These are phyloP conservation scores for Molossus molossus DNA, from an alignment of 2,797 vertebrate species.

Conservation along the genomic window DNA sequence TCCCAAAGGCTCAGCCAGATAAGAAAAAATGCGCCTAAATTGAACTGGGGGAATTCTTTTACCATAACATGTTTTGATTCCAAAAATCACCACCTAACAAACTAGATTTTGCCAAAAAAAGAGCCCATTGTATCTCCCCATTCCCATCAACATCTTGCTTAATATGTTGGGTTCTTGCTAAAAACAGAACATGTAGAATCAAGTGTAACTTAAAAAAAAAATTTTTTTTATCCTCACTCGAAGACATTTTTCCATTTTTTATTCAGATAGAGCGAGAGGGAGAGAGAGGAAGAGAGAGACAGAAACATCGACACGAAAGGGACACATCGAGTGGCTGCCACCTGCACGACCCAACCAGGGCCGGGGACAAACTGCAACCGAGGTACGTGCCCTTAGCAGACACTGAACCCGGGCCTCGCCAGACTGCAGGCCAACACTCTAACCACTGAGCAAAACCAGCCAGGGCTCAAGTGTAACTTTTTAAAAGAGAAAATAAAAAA, in stretches of 20 bases:
- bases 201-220: conserved; percentile 57
- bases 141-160: neutral
- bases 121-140: neutral
- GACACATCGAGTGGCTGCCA: too few relatives aligned
- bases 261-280: too few relatives aligned
- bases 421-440: too few relatives aligned
- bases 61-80: conserved; percentile 40
- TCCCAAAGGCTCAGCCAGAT: conserved; percentile 8
- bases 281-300: too few relatives aligned
- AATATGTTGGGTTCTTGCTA: neutral
- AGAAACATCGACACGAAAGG: too few relatives aligned
- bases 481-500: conserved; percentile 44
- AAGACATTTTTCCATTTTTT: too few relatives aligned
- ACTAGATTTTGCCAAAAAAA: conserved; percentile 29
- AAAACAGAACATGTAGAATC: neutral
- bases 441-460: too few relatives aligned
- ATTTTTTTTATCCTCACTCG: neutral
- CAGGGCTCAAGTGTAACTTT: conserved; percentile 8
- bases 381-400: too few relatives aligned
- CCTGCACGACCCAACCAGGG: too few relatives aligned
- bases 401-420: too few relatives aligned
- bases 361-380: too few relatives aligned
- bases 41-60: conserved; percentile 15
- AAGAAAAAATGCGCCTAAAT: neutral
- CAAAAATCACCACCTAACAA: conserved; percentile 25